Evolutionary conservation across 2,888 invertebrate genomes (phyloP).

Genomic region (Linhomoeus sp.): DNA sequence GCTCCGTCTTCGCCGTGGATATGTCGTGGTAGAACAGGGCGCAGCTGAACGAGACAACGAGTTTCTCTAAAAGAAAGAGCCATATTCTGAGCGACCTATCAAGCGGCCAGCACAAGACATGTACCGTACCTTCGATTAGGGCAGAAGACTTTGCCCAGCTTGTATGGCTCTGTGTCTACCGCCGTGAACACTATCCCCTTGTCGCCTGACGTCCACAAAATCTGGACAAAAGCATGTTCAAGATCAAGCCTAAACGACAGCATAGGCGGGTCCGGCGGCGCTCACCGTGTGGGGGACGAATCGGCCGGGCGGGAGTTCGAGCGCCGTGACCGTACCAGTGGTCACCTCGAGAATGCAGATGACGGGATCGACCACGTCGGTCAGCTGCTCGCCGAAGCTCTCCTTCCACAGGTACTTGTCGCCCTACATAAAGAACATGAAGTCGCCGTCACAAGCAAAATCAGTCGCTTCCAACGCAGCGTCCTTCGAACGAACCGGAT

Average conservation of each 20-base stretch:
- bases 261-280: no score
- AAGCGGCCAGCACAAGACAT: no score
- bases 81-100: no score
- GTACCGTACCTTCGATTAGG: neutral
- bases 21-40: neutral
- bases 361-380: neutral
- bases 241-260: no score
- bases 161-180: neutral
- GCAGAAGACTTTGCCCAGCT: constrained; percentile 4
- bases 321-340: neutral
- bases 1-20: neutral
- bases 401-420: neutral
- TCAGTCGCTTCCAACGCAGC: no score
- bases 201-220: constrained; percentile 5
- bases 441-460: no score
- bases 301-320: constrained; percentile 3
- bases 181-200: constrained; percentile 5
- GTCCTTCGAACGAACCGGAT: no score
- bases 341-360: constrained; percentile 4
- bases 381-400: constrained; percentile 7
- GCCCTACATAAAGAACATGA: neutral
- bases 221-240: constrained; percentile 3
- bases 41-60: neutral
- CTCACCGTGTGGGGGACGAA: constrained; percentile 1
- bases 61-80: no score